These are phyloP conservation scores for Meriones psammophilus DNA, from an alignment of 2,797 vertebrate genomes.

Conservation along the genomic window DNA sequence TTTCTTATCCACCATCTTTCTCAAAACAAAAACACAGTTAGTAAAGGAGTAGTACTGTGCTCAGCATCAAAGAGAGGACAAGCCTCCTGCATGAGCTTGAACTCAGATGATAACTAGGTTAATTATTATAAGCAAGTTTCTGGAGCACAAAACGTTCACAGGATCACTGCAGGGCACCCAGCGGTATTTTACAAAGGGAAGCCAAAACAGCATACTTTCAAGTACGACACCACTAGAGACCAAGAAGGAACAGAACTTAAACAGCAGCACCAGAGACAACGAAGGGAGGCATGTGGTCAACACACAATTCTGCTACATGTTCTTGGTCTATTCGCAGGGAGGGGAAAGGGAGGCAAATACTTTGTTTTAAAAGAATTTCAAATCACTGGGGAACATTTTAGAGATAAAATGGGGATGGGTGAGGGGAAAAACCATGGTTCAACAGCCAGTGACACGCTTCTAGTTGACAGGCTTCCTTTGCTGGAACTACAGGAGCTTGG, in stretches of 20 bases:
- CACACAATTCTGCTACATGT: constrained; percentile 42
- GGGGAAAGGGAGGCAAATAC: neutral
- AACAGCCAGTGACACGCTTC: constrained; percentile 30
- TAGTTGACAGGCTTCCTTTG: constrained; percentile 25
- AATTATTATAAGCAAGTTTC: constrained; percentile 53
- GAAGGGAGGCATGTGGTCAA: constrained; percentile 64
- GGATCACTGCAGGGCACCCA: constrained; percentile 36
- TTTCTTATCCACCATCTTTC: constrained; percentile 60
- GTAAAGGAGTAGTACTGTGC: constrained; percentile 31
- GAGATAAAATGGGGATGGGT: neutral
- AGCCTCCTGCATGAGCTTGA: constrained; percentile 39
- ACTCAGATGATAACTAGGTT: constrained; percentile 26
- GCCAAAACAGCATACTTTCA: constrained; percentile 48
- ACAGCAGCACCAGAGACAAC: constrained; percentile 48
- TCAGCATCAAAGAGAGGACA: neutral
- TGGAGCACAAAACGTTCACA: constrained; percentile 60
- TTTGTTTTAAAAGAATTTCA: constrained; percentile 46
- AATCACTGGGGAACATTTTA: constrained; percentile 33
- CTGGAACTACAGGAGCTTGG: neutral
- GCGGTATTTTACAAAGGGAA: constrained; percentile 59
- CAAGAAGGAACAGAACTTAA: constrained; percentile 68
- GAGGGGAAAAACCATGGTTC: constrained; percentile 39
- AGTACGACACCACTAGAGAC: constrained; percentile 33
- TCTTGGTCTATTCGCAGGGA: constrained; percentile 43
- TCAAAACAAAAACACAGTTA: constrained; percentile 68